Conservation (phyloP, 2,113 vertebrate genomes). For the Silurus asotus region DNA sequence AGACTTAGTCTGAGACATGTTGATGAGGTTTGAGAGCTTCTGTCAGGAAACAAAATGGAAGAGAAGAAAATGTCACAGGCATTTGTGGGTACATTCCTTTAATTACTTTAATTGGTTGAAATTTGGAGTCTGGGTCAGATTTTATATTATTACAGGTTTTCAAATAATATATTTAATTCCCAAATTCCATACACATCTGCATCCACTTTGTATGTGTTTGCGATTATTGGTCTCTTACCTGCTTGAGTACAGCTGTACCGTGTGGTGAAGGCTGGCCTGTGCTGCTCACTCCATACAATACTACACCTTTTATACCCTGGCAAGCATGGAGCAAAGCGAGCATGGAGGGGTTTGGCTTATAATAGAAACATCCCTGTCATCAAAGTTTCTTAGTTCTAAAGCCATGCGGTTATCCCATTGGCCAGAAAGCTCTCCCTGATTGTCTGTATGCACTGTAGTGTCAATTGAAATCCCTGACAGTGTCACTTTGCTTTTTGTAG, state of each 20-base stretch:
- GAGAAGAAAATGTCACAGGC: constrained; percentile 21
- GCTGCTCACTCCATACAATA: constrained; percentile 54
- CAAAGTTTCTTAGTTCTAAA: constrained; percentile 74
- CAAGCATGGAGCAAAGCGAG: constrained; percentile 67
- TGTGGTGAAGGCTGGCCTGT: constrained; percentile 74
- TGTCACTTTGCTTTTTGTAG: constrained; percentile 59
- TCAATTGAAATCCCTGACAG: constrained; percentile 80
- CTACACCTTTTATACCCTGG: constrained; percentile 86
- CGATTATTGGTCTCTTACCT: constrained; percentile 77
- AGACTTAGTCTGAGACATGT: constrained; percentile 87
- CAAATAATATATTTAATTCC: not conserved
- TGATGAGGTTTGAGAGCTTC: constrained; percentile 65
- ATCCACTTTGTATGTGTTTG: constrained; percentile 48
- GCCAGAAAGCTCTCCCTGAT: constrained; percentile 67
- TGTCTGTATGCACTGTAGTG: constrained; percentile 78
- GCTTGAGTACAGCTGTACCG: constrained; percentile 72
- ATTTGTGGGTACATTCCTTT: not conserved
- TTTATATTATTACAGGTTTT: constrained; percentile 26
- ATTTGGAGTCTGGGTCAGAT: not conserved
- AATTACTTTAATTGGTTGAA: not conserved
- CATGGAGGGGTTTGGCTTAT: constrained; percentile 67
- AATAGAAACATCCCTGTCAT: constrained; percentile 84
- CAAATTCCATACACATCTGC: not conserved
- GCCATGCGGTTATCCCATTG: constrained; percentile 74
- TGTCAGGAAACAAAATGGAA: constrained; percentile 35